A percentile compares a stretch with the other conserved stretches of the same genome.
phyloP scores from a whole-genome alignment of 2,888 invertebrate species.

The Tipula lateralis region DNA sequence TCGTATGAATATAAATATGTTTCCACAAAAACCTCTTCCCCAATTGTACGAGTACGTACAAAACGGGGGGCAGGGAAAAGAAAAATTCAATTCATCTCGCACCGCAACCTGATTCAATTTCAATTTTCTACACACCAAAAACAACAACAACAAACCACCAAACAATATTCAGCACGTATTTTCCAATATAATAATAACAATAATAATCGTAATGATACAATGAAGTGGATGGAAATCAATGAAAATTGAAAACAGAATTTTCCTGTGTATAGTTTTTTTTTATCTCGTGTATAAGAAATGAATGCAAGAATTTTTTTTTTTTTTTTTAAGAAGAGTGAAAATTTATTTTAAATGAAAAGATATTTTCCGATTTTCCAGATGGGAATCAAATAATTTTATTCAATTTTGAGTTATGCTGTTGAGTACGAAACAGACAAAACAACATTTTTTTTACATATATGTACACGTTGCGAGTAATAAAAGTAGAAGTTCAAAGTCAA shows the following conservation, averaged over 20 bases:
- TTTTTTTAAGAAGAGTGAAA: background rate
- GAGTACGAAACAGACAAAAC: background rate
- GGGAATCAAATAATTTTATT: background rate
- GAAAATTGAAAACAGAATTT: background rate
- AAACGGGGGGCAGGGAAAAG: background rate
- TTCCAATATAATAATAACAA: background rate
- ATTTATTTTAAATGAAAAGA: slow-evolving; percentile 19
- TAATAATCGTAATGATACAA: background rate
- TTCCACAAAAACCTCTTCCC: background rate
- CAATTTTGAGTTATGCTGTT: background rate
- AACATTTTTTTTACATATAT: background rate
- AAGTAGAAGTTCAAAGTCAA: background rate
- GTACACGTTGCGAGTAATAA: background rate
- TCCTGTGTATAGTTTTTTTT: background rate
- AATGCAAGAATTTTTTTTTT: background rate
- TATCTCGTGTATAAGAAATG: background rate
- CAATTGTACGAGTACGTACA: background rate
- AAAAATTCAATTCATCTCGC: background rate
- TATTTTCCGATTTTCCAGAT: slow-evolving; percentile 19
- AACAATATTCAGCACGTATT: background rate
- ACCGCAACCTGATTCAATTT: slow-evolving; percentile 11
- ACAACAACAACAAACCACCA: background rate
- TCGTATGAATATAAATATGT: slow-evolving; percentile 5
- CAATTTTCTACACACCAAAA: background rate
- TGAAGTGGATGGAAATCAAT: slow-evolving; percentile 24